Evolutionary conservation across 1,140 invertebrate genomes (phyloP), one percentile per base, ranked within the genome.

Genomic region (Heliothis subflexa): DNA sequence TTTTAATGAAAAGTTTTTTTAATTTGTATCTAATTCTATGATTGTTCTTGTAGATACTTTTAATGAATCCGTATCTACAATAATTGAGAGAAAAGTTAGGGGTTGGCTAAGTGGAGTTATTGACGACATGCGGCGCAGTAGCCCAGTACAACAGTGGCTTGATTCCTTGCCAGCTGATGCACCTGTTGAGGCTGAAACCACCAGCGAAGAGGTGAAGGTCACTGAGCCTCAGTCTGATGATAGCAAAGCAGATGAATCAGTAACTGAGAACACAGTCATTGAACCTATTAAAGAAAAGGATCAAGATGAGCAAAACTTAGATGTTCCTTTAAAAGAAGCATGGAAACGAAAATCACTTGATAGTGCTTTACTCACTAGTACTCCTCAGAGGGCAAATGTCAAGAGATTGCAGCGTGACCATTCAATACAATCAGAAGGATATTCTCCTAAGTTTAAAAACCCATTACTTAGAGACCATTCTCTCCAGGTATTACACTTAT

Each of bases 71-170:
- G 91, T 94, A 5, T 93, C 93, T 40, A 87, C 91, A 78, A 86
- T 95, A 89, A 84, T 94, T 85, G 91, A 94, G 59, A 84, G 91
- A 40, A 93, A 94, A 84, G 92, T 95, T n/a, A 85, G 93, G 64
- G 89, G 92, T 75, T 95, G 93, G 94, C 84, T 95, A 13, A 90
- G 88, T 83, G 93, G 93, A 40, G 91, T 95, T 1, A 90, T 95
- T 68, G 91, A 94, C 87, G 94, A 95, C 73, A 95, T 95, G 94
- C 81, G 94, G 61, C 93, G 94, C 16, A 94, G 93, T 78, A 95
- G 94, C 78, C 94, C 94, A 76, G 93, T 95, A 13, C 94, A 95
- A 78, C 93, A 95, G 80, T 95, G 94, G 94, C 83, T 95, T 57
- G 94, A 95, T 82, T 95, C 94, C 3, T 82, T 94, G 7, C 94